Evolutionary conservation across 2,113 vertebrate species (phyloP), one percentile per base, ranked within the genome.

Genomic region (Cynoglossus semilaevis): DNA sequence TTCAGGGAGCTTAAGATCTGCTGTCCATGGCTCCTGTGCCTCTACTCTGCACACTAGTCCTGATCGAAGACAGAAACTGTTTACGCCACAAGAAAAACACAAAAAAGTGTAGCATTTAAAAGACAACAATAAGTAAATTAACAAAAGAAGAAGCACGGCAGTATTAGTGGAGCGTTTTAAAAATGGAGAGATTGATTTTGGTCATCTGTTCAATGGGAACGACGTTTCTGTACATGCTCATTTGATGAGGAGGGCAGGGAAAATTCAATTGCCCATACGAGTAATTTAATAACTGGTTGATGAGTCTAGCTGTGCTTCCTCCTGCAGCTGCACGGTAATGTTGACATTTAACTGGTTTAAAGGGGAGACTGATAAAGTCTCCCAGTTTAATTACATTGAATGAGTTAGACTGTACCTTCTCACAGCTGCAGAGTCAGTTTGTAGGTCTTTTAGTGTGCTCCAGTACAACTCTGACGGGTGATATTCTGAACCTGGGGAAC

Each of bases 401-500:
- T 29, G 22, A 29, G 22, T 29, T 63, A n/a, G 51, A 15, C 37
- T 17, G 37, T 43, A 35, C 42, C 37, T 48, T 53, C 4, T 41
- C 19, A 34, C 6, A 1, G 15, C 43, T 45, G 9, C 13, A 43
- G 12, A 10, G 34, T 15, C 2, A 38, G 43, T 36, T 54, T 58
- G 43, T 9, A 69, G 42, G 50, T 75, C 37, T 42, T 57, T 15
- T 15, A 34, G 14, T 59, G 67, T 70, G 61, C 69, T 71, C 53
- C 54, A 15, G 4, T 65, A 43, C 8, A 60, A 66, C 58, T 52
- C 51, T 45, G 56, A 63, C 29, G 58, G 59, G 35, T 16, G 18
- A 67, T n/a, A 65, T 51, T 49, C 22, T 47, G 56, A 45, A 70
- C 47, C 48, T 72, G 50, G 46, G 51, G 55, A 70, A 81, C 60